Base-by-base conservation (phyloP, 2,113 vertebrate species). In the Procavia capensis region DNA sequence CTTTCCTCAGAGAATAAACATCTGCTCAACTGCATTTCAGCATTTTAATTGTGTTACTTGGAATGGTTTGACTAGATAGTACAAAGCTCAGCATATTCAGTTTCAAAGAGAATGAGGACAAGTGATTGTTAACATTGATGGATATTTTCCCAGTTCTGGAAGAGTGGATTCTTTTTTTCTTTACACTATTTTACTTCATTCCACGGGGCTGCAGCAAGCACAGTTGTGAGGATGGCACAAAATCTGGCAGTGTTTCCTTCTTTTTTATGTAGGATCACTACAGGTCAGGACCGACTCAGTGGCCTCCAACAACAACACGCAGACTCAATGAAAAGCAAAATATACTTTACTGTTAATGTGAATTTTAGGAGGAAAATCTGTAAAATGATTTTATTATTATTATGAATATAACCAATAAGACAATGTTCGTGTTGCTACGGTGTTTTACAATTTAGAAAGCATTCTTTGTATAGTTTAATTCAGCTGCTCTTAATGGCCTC, bases 1-100 rank as follows among this genome's bases (percentile, higher is more conserved):
- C 3, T 85, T 89, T 91, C 22, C n/a, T 90, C 13, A 82, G 61
- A 95, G 39, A 82, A 68, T 83, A 94, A 91, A 91, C 50, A 93
- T 91, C 54, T 91, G 41, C 50, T 93, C 47, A 87, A 93, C 93
- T 76, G 63, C 16, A 74, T 93, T 95, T 91, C 19, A 81, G 19
- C 41, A 81, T 82, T 96, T 93, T 88, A 85, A 92, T 85, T 93
- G 29, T 95, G 75, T 90, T 96, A 95, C 79, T 61, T 84, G 25
- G 41, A 95, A 45, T 86, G 61, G 54, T 72, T 74, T 1, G 14
- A 96, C 85, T 88, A 78, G 81, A 79, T 41, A 79, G 6, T 43
- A 75, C 80, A 92, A 90, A 92, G 5, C 5, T 22, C 36, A 66
- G 29, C 17, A 76, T 45, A 86, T 70, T 81, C n/a, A 22, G 19